Conservation (phyloP, 2,797 vertebrate species). For the Cryptoblepharus egeriae region DNA sequence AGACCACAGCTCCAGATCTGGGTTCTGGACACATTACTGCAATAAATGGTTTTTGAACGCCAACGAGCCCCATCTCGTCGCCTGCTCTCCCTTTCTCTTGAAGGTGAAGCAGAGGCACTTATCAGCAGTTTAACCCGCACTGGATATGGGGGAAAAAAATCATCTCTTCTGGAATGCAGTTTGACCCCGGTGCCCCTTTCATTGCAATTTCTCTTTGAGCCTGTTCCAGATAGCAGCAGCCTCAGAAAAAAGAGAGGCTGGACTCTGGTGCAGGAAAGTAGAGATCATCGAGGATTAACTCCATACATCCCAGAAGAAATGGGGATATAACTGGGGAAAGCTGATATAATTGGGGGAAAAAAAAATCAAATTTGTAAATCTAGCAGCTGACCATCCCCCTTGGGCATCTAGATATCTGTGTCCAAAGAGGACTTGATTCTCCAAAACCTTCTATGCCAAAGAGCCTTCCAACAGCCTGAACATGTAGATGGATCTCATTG, state of each 20-base stretch:
- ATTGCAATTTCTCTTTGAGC: slow-evolving; percentile 30
- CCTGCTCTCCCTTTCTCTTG: neutral
- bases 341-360: neutral
- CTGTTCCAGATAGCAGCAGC: neutral
- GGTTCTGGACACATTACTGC: neutral
- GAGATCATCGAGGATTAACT: slow-evolving; percentile 3
- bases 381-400: too few relatives aligned
- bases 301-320: neutral
- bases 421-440: too few relatives aligned
- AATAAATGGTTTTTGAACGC: neutral
- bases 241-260: neutral
- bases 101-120: slow-evolving; percentile 17
- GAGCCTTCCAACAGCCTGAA: too few relatives aligned
- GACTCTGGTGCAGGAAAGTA: neutral
- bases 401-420: too few relatives aligned
- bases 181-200: slow-evolving; percentile 49
- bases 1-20: neutral
- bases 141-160: slow-evolving; percentile 35
- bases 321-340: too few relatives aligned
- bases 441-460: too few relatives aligned
- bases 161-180: slow-evolving; percentile 55
- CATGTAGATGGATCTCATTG: too few relatives aligned
- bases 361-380: neutral
- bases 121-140: slow-evolving; percentile 36
- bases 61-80: neutral